Percentiles rank a stretch among this genome's conserved stretches.
These are phyloP conservation scores for Holothuria glaberrima DNA, from an alignment of 35 echinoderm and acorn worm species.

Conservation along the genomic window DNA sequence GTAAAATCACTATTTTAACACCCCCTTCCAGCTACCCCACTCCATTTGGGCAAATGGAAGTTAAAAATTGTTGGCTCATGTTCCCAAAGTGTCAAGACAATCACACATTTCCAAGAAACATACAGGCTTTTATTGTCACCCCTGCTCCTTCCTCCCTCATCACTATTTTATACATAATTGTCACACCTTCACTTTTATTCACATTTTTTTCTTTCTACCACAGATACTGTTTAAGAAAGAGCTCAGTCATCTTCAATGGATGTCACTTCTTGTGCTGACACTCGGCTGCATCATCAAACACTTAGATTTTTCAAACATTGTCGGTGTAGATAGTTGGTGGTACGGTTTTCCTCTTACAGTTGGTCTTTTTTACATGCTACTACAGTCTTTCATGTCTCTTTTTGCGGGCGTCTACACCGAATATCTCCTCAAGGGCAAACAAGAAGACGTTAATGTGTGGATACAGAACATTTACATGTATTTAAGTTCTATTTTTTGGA, in stretches of 20 bases:
- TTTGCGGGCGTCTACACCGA: constrained; percentile 96
- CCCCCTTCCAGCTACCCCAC: too few relatives aligned
- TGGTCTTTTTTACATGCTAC: constrained; percentile 62
- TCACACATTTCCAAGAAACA: too few relatives aligned
- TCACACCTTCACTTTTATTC: too few relatives aligned
- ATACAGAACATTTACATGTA: constrained; percentile 97
- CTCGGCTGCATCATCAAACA: constrained; percentile 85
- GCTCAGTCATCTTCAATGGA: constrained; percentile 79
- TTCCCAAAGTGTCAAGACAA: too few relatives aligned
- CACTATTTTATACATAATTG: too few relatives aligned
- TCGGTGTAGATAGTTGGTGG: background rate
- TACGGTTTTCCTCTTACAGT: constrained; percentile 3
- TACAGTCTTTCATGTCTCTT: constrained; percentile 73
- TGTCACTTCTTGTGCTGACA: constrained; percentile 79
- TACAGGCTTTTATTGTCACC: too few relatives aligned
- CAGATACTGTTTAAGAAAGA: constrained; percentile 75
- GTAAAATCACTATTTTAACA: too few relatives aligned
- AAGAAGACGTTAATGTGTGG: constrained; percentile 76
- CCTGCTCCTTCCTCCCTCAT: too few relatives aligned
- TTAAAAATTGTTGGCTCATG: too few relatives aligned
- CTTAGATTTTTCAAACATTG: constrained; percentile 25
- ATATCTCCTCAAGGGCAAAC: constrained; percentile 77
- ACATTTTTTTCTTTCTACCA: background rate
- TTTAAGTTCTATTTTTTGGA: constrained; percentile 70
- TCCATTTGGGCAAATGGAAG: too few relatives aligned